A percentile compares a stretch with the other conserved stretches of the same genome.
Conservation (phyloP, 1,140 invertebrate genomes). For the Armadillidium nasatum region DNA sequence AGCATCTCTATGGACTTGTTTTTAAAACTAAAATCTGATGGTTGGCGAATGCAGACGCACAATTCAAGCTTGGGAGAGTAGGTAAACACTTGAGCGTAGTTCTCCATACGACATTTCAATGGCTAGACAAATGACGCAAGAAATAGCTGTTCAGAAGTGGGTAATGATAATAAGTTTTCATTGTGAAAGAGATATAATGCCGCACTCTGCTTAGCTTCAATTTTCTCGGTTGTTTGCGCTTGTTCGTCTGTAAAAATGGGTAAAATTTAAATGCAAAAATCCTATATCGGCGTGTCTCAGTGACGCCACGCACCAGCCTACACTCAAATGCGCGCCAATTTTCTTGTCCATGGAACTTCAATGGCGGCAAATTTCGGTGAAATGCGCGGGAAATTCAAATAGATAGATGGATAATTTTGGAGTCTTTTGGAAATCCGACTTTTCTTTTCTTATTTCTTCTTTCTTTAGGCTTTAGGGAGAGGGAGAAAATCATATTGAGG, state of each 20-base stretch:
- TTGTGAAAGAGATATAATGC: conserved; percentile 41
- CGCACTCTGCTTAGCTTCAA: conserved; percentile 41
- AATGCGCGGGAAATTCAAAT: conserved; percentile 34
- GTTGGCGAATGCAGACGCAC: not conserved
- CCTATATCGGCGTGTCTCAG: conserved; percentile 31
- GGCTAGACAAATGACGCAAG: conserved; percentile 37
- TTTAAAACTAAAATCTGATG: no score
- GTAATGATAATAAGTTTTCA: conserved; percentile 39
- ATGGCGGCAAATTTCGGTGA: conserved; percentile 34
- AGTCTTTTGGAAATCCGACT: not conserved
- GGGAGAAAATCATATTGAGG: not conserved
- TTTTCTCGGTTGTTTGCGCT: conserved; percentile 41
- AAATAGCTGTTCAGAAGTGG: conserved; percentile 38
- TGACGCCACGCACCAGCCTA: not conserved
- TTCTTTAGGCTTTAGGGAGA: not conserved
- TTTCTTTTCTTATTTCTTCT: not conserved
- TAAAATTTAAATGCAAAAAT: conserved; percentile 43
- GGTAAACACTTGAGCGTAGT: conserved; percentile 1
- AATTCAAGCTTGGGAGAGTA: not conserved
- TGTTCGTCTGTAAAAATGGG: conserved; percentile 42
- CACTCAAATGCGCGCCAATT: conserved; percentile 41
- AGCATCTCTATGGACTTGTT: no score
- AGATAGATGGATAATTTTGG: conserved; percentile 28
- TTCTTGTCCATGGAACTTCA: conserved; percentile 42
- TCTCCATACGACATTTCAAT: conserved; percentile 7